Base-by-base conservation (phyloP, 2,797 vertebrate genomes). In the Psittacula derbiana region DNA sequence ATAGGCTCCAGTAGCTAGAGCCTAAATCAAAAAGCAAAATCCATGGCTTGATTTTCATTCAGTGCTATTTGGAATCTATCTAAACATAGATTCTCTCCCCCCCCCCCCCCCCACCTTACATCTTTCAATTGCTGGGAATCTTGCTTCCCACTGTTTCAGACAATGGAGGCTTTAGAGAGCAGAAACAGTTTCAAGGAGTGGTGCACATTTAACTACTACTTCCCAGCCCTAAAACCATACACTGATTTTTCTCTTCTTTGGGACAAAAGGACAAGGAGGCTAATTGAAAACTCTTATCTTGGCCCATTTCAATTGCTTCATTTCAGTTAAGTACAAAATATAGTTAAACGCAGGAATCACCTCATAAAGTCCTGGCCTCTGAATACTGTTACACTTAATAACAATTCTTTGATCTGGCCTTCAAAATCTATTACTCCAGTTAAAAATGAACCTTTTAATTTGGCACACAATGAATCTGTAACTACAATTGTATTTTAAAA, bases 231-330 rank as follows among this genome's bases (percentile, higher is more conserved):
- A 86, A 80, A 74, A 95, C 52, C 46, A 92, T 82, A 91, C 76
- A 95, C 82, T 86, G 65, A 18, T 65, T 93, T 95, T 93, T 95
- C 64, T 94, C 91, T 95, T 83, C 41, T 0, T 65, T 92, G 71
- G 69, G 81, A 86, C 55, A 90, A 92, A 94, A 93, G 88, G 61
- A 94, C 93, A 95, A 93, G 94, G 65, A 94, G 75, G 75, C 82
- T 95, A 95, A 95, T 88, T 93, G 85, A 95, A 92, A 96, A 81
- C 66, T 53, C 80, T 94, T 95, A 96, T 95, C 87, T 92, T 93
- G 55, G 72, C 33, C 55, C 16, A 17, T 47, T 96, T 86, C 73
- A 92, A 50, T 25, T 57, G 31, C 76, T 90, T 88, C 88, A 93
- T 97, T 88, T 86, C 82, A 84, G 41, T 83, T 61, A 91, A 80